Evolutionary conservation across 2,888 invertebrate species (phyloP), one percentile per base, ranked within the genome.

Genomic region (Chrysolina americana): DNA sequence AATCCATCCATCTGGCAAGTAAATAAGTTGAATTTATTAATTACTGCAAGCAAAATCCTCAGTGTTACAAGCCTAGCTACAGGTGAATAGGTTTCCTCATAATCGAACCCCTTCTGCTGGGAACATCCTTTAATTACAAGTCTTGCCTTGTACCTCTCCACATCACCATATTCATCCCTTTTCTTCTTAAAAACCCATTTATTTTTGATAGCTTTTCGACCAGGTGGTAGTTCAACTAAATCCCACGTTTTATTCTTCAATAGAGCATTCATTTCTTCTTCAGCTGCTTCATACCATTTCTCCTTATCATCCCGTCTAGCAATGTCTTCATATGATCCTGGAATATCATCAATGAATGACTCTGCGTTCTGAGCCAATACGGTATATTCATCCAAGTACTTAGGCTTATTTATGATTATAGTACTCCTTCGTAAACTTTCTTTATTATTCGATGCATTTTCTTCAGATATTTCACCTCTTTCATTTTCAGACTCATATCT

Each of bases 131-230:
- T 83, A 8, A 77, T 74, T 21, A 85, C 83, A 5, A 84, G 66
- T 74, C 84, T 74, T 10, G 81, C 83, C 63, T 74, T 71, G 41
- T 23, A 71, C 63, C 74, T 64, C 17, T 82, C 80, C 13, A 80
- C 68, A 59, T 70, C 76, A 17, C 83, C 83, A 76, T 85, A 80
- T 59, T 82, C 75, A 68, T 83, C 81, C 13, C 63, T 78, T 73
- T 84, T 85, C 15, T 82, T 56, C 48, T 68, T 72, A 71, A 70
- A 82, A n/a, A 84, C 84, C 84, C 82, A 85, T 68, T 81, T 82
- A 70, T 75, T 78, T 41, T 76, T 74, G 48, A 84, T 80, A 6
- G 76, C 79, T 68, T 28, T 78, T 71, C 72, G 84, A 82, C 59
- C 21, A n/a, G 11, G n/a, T 48, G 73, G 73, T 48, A 68, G 17